phyloP scores from a whole-genome alignment of 2,888 invertebrate species.

The Lasius platythorax region DNA sequence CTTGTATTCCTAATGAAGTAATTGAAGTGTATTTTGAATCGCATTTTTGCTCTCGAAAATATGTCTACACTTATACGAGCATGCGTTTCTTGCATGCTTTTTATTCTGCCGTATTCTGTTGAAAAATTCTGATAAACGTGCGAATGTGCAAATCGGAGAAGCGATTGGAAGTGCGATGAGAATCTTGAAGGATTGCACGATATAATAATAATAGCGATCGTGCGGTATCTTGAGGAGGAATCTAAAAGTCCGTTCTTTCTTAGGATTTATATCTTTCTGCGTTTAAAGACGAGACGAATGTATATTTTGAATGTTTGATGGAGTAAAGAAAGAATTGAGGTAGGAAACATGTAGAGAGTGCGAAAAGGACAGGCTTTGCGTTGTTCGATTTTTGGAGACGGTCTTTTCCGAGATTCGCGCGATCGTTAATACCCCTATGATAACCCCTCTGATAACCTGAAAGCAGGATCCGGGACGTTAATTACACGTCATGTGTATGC shows the following conservation, averaged over 20 bases:
- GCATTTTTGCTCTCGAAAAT: not conserved
- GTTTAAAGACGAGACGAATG: not conserved
- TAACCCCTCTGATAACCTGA: not conserved
- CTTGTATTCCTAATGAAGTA: not conserved
- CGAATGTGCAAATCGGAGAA: not conserved
- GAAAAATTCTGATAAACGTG: not conserved
- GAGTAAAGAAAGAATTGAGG: not conserved
- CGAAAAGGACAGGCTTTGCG: not conserved
- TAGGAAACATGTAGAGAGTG: not conserved
- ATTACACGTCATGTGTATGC: not conserved
- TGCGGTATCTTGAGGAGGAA: not conserved
- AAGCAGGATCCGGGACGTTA: not conserved
- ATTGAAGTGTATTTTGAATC: not conserved
- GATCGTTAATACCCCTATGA: constrained; percentile 13
- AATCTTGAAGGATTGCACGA: not conserved
- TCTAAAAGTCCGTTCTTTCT: not conserved
- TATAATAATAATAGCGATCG: not conserved
- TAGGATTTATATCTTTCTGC: not conserved
- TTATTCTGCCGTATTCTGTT: not conserved
- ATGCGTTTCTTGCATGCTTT: too few species aligned
- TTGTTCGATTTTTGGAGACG: constrained; percentile 14
- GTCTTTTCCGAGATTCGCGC: not conserved
- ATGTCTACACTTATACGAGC: not conserved
- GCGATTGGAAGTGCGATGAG: not conserved
- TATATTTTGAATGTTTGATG: not conserved